These are phyloP conservation scores for Eleutherodactylus coqui DNA, from an alignment of 2,797 vertebrate species.

Conservation along the genomic window DNA sequence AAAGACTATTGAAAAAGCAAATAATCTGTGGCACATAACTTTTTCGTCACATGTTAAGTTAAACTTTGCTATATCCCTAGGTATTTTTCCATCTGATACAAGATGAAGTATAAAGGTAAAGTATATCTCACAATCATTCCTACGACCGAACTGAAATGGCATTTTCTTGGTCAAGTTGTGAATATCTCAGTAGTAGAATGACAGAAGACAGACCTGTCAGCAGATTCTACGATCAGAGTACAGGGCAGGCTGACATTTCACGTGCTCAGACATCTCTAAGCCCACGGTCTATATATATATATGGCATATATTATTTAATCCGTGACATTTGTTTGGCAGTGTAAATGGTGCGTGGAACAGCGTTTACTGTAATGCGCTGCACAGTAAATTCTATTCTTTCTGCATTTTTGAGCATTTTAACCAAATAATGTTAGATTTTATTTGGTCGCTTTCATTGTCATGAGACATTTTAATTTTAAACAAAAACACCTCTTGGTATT, in stretches of 20 bases:
- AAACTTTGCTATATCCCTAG: too few relatives aligned
- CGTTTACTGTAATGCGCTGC: background rate
- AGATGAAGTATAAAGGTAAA: background rate
- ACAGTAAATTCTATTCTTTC: background rate
- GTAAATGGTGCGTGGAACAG: background rate
- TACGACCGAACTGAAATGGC: background rate
- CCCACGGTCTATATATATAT: background rate
- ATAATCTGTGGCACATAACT: too few relatives aligned
- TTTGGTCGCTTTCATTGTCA: background rate
- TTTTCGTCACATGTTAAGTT: too few relatives aligned
- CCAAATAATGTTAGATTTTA: background rate
- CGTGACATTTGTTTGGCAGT: background rate
- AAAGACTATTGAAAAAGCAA: too few relatives aligned
- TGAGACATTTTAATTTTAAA: background rate
- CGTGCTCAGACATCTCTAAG: background rate
- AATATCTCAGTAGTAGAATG: background rate
- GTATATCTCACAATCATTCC: background rate
- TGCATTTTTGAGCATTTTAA: background rate
- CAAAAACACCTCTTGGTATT: too few relatives aligned
- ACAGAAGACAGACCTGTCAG: background rate
- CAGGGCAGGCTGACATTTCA: constrained; percentile 7
- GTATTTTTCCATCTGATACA: background rate
- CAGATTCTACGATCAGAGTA: background rate
- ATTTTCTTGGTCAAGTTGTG: background rate
- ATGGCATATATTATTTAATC: background rate